Evolutionary conservation across 1,140 invertebrate genomes (phyloP).

Genomic region (Apocrypta bakeri): DNA sequence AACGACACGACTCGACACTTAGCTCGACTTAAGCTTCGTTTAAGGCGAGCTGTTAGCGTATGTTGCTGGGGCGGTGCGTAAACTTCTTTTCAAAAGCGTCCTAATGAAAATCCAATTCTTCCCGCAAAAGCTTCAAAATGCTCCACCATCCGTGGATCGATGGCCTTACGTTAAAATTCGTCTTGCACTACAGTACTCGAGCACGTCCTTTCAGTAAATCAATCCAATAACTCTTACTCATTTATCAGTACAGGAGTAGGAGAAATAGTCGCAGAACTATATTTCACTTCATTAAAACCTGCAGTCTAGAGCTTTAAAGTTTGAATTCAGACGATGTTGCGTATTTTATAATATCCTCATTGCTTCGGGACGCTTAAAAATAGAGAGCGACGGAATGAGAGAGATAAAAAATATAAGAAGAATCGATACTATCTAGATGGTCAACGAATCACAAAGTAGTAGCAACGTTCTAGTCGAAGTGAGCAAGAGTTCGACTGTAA

Average conservation of each 20-base stretch:
- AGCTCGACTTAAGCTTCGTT: constrained; percentile 19
- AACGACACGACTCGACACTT: constrained; percentile 13
- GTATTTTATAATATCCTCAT: constrained; percentile 34
- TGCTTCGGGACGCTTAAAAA: background rate
- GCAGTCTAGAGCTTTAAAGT: background rate
- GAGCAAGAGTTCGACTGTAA: too few species aligned
- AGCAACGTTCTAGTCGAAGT: too few species aligned
- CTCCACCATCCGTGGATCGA: too few species aligned
- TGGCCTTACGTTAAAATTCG: too few species aligned
- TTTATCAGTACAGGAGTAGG: background rate
- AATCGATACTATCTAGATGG: background rate
- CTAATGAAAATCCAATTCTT: constrained; percentile 11
- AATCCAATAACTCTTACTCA: too few species aligned
- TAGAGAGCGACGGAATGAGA: background rate
- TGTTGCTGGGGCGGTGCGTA: background rate
- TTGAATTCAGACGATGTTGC: background rate
- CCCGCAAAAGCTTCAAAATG: background rate
- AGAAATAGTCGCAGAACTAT: background rate
- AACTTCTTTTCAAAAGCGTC: background rate
- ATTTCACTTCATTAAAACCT: constrained; percentile 19
- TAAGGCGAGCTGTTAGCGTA: background rate
- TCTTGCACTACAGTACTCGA: too few species aligned
- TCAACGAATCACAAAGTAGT: too few species aligned
- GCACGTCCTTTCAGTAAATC: too few species aligned
- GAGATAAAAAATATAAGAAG: background rate